Base-by-base conservation (phyloP, 2,888 invertebrate species). In the Amaurobius ferox region DNA sequence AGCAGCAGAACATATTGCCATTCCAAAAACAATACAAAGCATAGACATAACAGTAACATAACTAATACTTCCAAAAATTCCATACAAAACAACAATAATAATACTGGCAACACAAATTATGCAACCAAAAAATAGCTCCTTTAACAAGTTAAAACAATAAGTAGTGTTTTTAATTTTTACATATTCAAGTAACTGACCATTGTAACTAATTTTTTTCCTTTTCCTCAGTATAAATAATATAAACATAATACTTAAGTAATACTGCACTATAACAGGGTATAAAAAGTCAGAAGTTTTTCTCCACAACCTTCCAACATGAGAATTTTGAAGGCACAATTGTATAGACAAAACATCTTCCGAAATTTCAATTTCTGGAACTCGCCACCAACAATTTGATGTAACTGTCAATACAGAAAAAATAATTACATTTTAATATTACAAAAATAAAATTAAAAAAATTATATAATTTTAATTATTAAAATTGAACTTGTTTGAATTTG, bases 181-280 rank as follows among this genome's bases (percentile, higher is more conserved):
- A n/a, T n/a, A n/a, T n/a, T n/a, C n/a, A n/a, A n/a, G n/a, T n/a
- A n/a, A n/a, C n/a, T n/a, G 0, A 1, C 2, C 30, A 23, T 62
- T 70, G n/a, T 68, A 35, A 7, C 35, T 29, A 44, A 13, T 19
- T 5, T 23, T 64, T 9, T n/a, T 55, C 9, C 61, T 70, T 6
- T 29, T 39, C 86, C 93, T 93, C 92, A 93, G 92, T 35, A 93
- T 92, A 89, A 92, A 93, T 0, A 93, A 93, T 77, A 93, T 93
- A 0, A 93, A 93, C 0, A 93, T 93, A 0, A 93, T 93, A 71
- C 93, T 92, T 79, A 93, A 89, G 87, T 62, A 79, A 90, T 93
- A 93, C 88, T 93, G 93, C 1, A 93, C 92, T 68, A 93, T 92
- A 89, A 93, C 93, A 0, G 93, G 93, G 89, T 93, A 93, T 0